These are phyloP conservation scores for Pristionchus pacificus DNA, from an alignment of 1,140 invertebrate genomes.

Conservation along the genomic window DNA sequence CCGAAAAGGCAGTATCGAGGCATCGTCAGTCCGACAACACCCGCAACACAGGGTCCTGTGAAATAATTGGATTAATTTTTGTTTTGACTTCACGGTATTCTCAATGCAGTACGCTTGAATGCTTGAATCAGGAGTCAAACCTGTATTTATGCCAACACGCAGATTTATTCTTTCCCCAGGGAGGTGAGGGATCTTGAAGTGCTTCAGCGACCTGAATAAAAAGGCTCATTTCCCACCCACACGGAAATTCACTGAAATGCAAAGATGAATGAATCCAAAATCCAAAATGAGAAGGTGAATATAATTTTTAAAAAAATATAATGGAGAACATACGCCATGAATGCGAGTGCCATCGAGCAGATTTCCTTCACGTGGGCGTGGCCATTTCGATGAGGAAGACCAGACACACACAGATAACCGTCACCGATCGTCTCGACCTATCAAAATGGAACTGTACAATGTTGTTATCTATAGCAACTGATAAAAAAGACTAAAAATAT, in stretches of 20 bases:
- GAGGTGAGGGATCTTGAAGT: slow-evolving; percentile 78
- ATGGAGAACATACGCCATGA: slow-evolving; percentile 18
- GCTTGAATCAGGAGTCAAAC: slow-evolving; percentile 37
- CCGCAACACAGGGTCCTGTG: slow-evolving; percentile 55
- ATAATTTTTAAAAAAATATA: too few species aligned
- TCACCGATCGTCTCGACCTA: slow-evolving; percentile 54
- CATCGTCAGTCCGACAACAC: slow-evolving; percentile 60
- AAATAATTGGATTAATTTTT: slow-evolving; percentile 2
- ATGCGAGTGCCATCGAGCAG: slow-evolving; percentile 58
- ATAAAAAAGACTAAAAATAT: too few species aligned
- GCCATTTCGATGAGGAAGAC: slow-evolving; percentile 65
- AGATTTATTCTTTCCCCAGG: slow-evolving; percentile 80
- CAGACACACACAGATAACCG: slow-evolving; percentile 76
- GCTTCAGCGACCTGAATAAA: slow-evolving; percentile 67
- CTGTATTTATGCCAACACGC: slow-evolving; percentile 64
- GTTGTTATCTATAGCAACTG: too few species aligned
- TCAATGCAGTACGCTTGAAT: not conserved
- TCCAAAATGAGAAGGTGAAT: not conserved
- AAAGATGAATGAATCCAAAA: not conserved
- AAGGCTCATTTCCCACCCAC: slow-evolving; percentile 36
- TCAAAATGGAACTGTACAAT: too few species aligned
- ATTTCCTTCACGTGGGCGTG: slow-evolving; percentile 65
- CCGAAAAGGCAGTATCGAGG: slow-evolving; percentile 69
- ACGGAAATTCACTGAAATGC: slow-evolving; percentile 14
- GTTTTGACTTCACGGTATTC: too few species aligned